Percentiles rank a stretch among this genome's conserved stretches.
Evolutionary conservation across 2,113 vertebrate genomes (phyloP).

Genomic region (Addax nasomaculatus): DNA sequence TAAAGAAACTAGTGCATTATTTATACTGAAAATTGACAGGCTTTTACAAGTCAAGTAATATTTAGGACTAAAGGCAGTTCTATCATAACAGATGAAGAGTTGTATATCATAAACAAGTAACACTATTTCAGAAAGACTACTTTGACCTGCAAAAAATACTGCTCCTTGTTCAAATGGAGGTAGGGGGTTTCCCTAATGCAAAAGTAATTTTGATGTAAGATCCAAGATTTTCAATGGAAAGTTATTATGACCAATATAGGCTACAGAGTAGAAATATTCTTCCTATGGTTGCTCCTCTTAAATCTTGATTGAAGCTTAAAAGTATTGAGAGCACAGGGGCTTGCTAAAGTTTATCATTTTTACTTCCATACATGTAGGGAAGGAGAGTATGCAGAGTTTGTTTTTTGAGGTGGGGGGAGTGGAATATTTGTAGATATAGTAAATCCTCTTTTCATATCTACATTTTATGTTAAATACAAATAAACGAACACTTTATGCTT

Average conservation of each 20-base stretch:
- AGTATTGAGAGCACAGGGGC: neutral
- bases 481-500: neutral
- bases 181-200: slow-evolving; percentile 4
- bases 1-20: neutral
- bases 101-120: slow-evolving; percentile 35
- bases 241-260: neutral
- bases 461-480: neutral
- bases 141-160: neutral
- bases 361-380: neutral
- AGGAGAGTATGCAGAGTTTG: neutral
- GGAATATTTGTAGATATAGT: neutral
- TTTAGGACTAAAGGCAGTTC: neutral
- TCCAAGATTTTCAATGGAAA: neutral
- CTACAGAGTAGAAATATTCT: neutral
- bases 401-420: neutral
- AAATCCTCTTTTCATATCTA: neutral
- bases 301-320: neutral
- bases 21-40: neutral
- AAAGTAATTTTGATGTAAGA: neutral
- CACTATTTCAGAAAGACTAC: slow-evolving; percentile 19
- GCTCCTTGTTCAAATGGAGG: neutral
- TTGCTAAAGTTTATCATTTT: neutral
- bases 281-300: neutral
- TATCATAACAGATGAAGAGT: neutral
- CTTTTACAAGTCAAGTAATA: neutral